Base-by-base conservation (phyloP, 2,888 invertebrate genomes). In the Pherbina coryleti region DNA sequence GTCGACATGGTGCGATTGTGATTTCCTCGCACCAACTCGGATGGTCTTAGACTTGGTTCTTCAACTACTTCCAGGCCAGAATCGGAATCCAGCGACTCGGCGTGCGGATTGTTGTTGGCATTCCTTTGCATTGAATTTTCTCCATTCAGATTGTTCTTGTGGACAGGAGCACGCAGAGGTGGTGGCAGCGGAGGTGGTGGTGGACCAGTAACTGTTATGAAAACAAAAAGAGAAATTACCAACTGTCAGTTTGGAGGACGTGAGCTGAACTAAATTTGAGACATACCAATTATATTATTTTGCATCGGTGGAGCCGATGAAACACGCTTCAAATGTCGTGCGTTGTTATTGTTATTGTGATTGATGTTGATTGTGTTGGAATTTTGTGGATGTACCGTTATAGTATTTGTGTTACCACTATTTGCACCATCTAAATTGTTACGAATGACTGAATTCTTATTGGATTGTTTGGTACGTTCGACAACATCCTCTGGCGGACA, bases 111-210 rank as follows among this genome's bases (percentile, higher is more conserved):
- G 79, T 82, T 84, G 60, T 80, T 78, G 62, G 79, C 79, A 34
- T 72, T 77, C 17, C 75, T 77, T 75, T 81, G 81, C 66, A 64
- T 77, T 9, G 77, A 72, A 81, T 81, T 82, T 22, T 82, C 76
- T 72, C 82, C 81, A 77, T 82, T 83, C 8, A 75, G 69, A 69
- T 83, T 83, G 34, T 79, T 81, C 37, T 78, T 79, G 64, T 84
- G 83, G 5, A 81, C 75, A 0, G 91, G 90, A 0, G 90, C 90
- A 5, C 91, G 91, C 0, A 92, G 88, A 0, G 92, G 91, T 0
- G 92, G 92, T 0, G 93, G 93, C 19, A 94, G 93, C 0, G 94
- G 94, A 0, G 94, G 95, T 0, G 94, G 94, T 0, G 94, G 94
- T 0, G 94, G 94, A 0, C 94, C 90, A 80, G 83, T 88, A 0